Evolutionary conservation across 1,140 invertebrate species (phyloP).

Genomic region (Nilaparvata lugens): DNA sequence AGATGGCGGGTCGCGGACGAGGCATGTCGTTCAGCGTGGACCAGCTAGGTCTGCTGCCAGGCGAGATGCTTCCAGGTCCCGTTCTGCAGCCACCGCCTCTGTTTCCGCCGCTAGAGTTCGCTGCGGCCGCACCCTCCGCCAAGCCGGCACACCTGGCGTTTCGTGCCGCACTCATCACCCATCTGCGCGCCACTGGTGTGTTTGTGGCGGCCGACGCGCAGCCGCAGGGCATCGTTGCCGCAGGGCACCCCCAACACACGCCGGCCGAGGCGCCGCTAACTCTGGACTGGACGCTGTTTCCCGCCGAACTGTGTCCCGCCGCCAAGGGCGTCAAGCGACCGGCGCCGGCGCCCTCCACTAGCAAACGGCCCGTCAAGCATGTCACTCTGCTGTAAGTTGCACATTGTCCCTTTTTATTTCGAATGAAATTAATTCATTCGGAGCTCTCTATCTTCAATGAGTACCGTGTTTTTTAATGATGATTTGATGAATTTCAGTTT

Average conservation of each 20-base stretch:
- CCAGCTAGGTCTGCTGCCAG: slow-evolving; percentile 48
- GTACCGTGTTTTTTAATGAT: no score
- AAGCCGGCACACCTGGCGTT: neutral
- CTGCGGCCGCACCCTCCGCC: slow-evolving; percentile 40
- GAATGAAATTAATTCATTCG: no score
- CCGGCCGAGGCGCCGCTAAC: neutral
- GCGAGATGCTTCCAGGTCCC: slow-evolving; percentile 47
- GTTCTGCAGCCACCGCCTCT: slow-evolving; percentile 54
- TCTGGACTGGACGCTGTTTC: neutral
- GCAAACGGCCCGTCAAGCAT: no score
- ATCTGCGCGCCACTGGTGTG: neutral
- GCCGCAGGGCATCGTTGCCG: no score
- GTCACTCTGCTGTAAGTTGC: no score
- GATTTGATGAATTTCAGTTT: no score
- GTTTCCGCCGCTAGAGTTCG: slow-evolving; percentile 51
- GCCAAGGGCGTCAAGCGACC: no score
- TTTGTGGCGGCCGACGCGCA: no score
- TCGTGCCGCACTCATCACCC: neutral
- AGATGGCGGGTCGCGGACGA: slow-evolving; percentile 35
- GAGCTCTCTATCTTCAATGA: no score
- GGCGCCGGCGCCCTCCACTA: no score
- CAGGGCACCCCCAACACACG: no score
- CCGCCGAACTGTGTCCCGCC: neutral
- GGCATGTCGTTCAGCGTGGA: slow-evolving; percentile 52
- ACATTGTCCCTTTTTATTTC: no score